Conservation (phyloP, 1,140 invertebrate species). For the Macrobrachium rosenbergii region DNA sequence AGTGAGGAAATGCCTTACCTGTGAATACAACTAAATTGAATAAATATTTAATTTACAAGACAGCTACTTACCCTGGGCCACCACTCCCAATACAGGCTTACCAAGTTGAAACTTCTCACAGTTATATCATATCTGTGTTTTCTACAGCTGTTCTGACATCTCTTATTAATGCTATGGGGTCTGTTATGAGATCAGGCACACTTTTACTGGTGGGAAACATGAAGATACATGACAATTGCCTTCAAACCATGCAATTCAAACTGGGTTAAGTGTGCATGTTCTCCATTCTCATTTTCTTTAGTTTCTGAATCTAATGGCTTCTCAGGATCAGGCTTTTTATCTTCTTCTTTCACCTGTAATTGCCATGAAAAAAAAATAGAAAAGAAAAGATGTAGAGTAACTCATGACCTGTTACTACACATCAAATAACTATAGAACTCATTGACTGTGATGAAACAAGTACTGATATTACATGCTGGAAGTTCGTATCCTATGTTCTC, state of each 20-base stretch:
- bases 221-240: conserved; percentile 92
- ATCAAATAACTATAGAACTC: no score
- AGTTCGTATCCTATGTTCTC: neutral
- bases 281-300: conserved; percentile 2
- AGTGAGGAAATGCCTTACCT: no score
- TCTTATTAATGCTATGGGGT: conserved; percentile 89
- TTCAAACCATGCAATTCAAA: conserved; percentile 91
- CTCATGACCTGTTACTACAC: no score
- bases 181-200: conserved; percentile 90
- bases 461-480: neutral
- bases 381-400: no score
- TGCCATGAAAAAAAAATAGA: neutral
- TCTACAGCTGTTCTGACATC: conserved; percentile 90
- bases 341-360: neutral
- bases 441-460: neutral
- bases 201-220: conserved; percentile 86
- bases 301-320: no score
- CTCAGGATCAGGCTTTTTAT: no score
- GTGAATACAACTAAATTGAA: no score
- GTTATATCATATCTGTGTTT: conserved; percentile 89
- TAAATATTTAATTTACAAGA: conserved; percentile 5
- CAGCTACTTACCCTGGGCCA: conserved; percentile 54
- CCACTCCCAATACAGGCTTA: conserved; percentile 67
- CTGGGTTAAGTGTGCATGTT: conserved; percentile 71
- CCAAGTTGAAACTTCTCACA: conserved; percentile 86